Evolutionary conservation across 2,797 vertebrate genomes (phyloP), one percentile per base, ranked within the genome.

Genomic region (Heterohyrax brucei): DNA sequence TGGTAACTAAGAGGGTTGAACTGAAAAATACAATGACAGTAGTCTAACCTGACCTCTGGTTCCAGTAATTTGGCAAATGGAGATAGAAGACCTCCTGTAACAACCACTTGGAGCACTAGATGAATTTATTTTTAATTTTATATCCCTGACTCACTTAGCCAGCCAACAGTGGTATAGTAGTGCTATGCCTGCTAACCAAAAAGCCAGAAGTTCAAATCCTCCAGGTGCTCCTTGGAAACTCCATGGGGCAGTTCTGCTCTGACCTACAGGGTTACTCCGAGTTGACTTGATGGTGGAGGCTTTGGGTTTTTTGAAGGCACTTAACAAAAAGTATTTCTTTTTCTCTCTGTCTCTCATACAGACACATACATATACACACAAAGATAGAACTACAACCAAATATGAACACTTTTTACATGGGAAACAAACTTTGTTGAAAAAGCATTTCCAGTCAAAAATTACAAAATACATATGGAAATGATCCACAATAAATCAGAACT

Each of bases 91-190:
- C 81, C n/a, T 94, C 77, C 9, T 5, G 1, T n/a, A 90, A 66
- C 59, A 83, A 48, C 53, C 93, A 44, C 22, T 53, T 76, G 28
- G 33, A 85, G 30, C 84, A 26, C 61, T 79, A 10, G 19, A 48
- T 64, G 8, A 50, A 66, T 83, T 88, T 90, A 84, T 87, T 95
- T 95, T 92, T 92, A 72, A 76, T 87, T 12, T 75, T 18, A 92
- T 85, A 80, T 84, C 39, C 4, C n/a, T 66, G 64, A 39, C 39
- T 39, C 39, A 39, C 39, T 39, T 39, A 39, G 39, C 39, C 39
- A 39, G 39, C 39, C 39, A 39, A 39, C 39, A 39, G 39, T 39
- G 39, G 39, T 39, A 39, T 39, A 39, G 39, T 39, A 39, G 39
- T 39, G 39, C 39, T 2, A 39, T 39, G 39, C 39, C 39, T 39